These are phyloP conservation scores for Cavia aperea DNA, from an alignment of 2,113 vertebrate genomes.

Conservation along the genomic window DNA sequence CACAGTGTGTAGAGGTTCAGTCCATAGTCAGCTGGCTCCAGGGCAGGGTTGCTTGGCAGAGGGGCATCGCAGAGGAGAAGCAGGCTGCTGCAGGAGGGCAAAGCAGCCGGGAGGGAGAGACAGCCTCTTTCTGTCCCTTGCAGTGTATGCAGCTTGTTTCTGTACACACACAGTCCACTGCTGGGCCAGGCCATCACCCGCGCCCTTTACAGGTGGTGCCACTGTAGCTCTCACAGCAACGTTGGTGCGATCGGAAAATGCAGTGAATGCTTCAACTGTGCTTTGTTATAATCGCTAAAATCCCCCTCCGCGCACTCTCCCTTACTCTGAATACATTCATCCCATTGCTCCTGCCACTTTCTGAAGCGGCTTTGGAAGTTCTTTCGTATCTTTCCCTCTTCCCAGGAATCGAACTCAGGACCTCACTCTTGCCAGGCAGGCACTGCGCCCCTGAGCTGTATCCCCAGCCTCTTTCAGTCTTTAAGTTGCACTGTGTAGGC, in stretches of 20 bases:
- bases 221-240: background rate
- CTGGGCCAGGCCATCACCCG: background rate
- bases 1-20: background rate
- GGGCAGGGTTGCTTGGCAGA: background rate
- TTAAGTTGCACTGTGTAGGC: background rate
- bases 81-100: too few relatives aligned
- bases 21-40: background rate
- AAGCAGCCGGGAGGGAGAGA: background rate
- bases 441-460: too few relatives aligned
- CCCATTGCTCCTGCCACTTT: background rate
- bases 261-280: background rate
- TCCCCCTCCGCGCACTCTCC: background rate
- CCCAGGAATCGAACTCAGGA: too few relatives aligned
- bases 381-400: too few relatives aligned
- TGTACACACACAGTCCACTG: background rate
- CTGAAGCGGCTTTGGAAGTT: background rate
- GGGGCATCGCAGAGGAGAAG: background rate
- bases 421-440: too few relatives aligned
- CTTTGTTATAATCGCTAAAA: background rate
- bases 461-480: too few relatives aligned
- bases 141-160: background rate
- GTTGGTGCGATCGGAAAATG: background rate
- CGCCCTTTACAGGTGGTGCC: background rate
- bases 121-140: background rate
- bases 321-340: background rate